Evolutionary conservation across 2,888 invertebrate species (phyloP), one percentile per base, ranked within the genome.

Genomic region (Lasioglossum oenotherae): DNA sequence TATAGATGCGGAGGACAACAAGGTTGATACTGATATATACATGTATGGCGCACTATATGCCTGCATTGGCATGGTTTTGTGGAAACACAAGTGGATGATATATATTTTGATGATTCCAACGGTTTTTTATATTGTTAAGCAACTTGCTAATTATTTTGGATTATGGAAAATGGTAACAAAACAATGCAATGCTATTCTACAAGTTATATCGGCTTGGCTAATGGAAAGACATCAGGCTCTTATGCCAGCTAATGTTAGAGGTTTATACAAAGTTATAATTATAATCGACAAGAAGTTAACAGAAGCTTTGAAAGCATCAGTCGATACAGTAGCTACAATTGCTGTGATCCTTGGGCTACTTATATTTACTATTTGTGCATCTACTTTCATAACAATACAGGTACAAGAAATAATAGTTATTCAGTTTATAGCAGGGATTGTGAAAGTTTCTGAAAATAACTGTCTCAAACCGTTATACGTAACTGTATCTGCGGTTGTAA

Each of bases 281-380:
- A 96, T 97, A 87, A 95, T 97, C 83, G 97, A 98, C 93, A 94
- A 95, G 3, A 96, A 96, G 85, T 93, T 97, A 35, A 96, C 97
- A 8, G 96, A 96, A 72, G 95, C 96, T 78, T 96, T 98, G 0
- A 97, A 97, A 93, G 97, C 97, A 35, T 98, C 97, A 0, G 97
- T 99, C 64, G 98, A 99, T 95, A 97, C 98, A 0, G 97, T 98
- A 3, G 98, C 98, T 10, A 98, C 98, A 74, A 97, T 98, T 89
- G 96, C 98, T 79, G 98, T 99, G 91, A 98, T 99, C 88, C 96
- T 98, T 77, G 97, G 98, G n/a, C 96, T 99, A 78, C 96, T 99
- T 79, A 94, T 98, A 46, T 97, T 98, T 91, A 96, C 98, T 31
- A 96, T 97, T 76, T 97, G 98, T 91, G 97, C 98, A 73, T 97